phyloP scores from a whole-genome alignment of 2,113 vertebrate genomes.

The Barbus barbus region DNA sequence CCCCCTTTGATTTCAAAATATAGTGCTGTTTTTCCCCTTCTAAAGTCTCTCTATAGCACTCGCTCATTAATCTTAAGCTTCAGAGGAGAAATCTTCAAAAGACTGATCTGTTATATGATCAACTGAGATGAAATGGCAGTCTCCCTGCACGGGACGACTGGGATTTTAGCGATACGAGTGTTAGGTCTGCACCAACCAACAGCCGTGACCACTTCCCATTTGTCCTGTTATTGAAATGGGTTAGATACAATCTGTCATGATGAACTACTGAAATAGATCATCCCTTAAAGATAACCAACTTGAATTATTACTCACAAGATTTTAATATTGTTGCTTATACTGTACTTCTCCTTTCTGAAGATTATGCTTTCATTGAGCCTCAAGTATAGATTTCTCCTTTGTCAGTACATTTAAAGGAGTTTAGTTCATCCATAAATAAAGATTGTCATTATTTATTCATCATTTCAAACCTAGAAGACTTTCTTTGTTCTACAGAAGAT shows the following conservation, averaged over 20 bases:
- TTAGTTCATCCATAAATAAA: not conserved
- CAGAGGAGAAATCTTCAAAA: conserved; percentile 3
- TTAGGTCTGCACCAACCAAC: not conserved
- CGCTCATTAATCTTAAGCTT: conserved; percentile 11
- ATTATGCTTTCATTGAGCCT: not conserved
- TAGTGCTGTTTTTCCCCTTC: not conserved
- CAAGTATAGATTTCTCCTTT: not conserved
- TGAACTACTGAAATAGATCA: not conserved
- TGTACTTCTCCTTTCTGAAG: not conserved
- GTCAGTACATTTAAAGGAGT: not conserved
- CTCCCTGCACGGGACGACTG: not conserved
- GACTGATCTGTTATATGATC: conserved; percentile 29
- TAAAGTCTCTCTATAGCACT: not conserved
- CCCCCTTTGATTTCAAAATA: not conserved
- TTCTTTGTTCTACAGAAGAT: not conserved
- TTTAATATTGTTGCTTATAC: not conserved
- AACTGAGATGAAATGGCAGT: conserved; percentile 16
- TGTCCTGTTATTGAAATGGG: not conserved
- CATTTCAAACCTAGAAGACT: not conserved
- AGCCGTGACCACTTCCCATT: not conserved
- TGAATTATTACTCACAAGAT: not conserved
- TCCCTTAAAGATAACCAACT: not conserved
- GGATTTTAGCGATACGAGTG: not conserved
- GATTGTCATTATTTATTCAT: not conserved
- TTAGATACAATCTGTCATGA: not conserved